Evolutionary conservation across 2,113 vertebrate genomes (phyloP).

Genomic region (Pao palembangensis): DNA sequence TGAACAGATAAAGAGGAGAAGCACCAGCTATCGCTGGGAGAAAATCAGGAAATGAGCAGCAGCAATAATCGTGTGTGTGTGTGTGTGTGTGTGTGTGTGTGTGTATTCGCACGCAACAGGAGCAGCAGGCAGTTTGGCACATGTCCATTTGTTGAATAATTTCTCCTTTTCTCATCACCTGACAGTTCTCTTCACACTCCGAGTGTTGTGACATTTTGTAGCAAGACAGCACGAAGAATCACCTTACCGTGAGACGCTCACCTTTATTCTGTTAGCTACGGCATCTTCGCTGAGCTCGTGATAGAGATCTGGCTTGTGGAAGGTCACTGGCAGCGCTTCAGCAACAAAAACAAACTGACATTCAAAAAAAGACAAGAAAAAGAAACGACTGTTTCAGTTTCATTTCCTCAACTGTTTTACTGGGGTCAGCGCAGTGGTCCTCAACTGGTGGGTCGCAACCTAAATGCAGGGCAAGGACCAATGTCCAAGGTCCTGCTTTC

Average conservation of each 20-base stretch:
- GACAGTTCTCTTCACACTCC: constrained; percentile 35
- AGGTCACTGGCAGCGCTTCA: not conserved
- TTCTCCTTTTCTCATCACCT: constrained; percentile 5
- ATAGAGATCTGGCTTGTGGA: not conserved
- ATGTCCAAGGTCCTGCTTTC: no score
- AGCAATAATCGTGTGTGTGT: constrained; percentile 4
- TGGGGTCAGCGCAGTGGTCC: no score
- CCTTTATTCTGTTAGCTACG: not conserved
- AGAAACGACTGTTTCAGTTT: no score
- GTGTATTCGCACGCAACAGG: constrained; percentile 14
- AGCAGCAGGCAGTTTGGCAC: constrained; percentile 2
- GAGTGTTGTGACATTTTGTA: constrained; percentile 37
- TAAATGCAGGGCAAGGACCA: no score
- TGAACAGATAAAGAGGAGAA: constrained; percentile 40
- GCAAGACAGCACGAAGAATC: constrained; percentile 12
- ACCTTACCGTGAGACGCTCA: constrained; percentile 2
- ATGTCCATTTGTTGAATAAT: not conserved
- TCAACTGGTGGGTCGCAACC: no score
- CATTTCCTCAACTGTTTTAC: no score
- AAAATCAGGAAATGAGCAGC: constrained; percentile 35
- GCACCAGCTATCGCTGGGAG: constrained; percentile 9
- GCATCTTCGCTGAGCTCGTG: not conserved
- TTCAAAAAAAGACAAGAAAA: not conserved
- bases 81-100: constrained; percentile 15
- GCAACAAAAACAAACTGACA: not conserved